Evolutionary conservation across 2,888 invertebrate genomes (phyloP).

Genomic region (Drosophila lutescens): DNA sequence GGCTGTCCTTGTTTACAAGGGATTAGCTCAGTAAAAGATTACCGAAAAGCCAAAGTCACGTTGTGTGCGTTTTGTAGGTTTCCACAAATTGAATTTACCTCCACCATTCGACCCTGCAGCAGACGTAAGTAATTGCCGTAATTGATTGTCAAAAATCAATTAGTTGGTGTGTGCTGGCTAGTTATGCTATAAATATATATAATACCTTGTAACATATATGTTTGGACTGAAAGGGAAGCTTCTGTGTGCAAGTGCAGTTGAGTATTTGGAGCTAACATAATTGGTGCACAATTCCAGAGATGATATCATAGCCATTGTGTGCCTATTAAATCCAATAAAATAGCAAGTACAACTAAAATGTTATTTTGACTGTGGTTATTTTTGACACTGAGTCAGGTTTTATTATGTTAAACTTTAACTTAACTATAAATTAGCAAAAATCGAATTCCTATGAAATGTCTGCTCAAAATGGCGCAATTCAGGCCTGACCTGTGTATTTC

Average conservation of each 20-base stretch:
- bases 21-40: conserved; percentile 19
- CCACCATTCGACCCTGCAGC: conserved; percentile 4
- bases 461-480: neutral
- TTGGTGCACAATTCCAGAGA: conserved; percentile 31
- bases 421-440: neutral
- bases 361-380: neutral
- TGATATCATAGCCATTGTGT: conserved; percentile 42
- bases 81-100: conserved; percentile 33
- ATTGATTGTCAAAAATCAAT: conserved; percentile 45
- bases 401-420: neutral
- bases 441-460: conserved; percentile 9
- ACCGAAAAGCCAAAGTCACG: conserved; percentile 28
- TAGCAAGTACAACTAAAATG: neutral
- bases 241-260: conserved; percentile 7
- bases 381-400: conserved; percentile 4
- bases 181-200: conserved; percentile 4
- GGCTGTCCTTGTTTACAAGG: conserved; percentile 5
- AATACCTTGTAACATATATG: conserved; percentile 7
- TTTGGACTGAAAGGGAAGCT: neutral
- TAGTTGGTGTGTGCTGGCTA: conserved; percentile 23
- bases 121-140: conserved; percentile 25
- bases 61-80: conserved; percentile 33
- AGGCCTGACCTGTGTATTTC: neutral
- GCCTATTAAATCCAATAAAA: conserved; percentile 48
- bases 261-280: conserved; percentile 10